Evolutionary conservation across 2,113 vertebrate genomes (phyloP).

Genomic region (Catharus fuscescens): DNA sequence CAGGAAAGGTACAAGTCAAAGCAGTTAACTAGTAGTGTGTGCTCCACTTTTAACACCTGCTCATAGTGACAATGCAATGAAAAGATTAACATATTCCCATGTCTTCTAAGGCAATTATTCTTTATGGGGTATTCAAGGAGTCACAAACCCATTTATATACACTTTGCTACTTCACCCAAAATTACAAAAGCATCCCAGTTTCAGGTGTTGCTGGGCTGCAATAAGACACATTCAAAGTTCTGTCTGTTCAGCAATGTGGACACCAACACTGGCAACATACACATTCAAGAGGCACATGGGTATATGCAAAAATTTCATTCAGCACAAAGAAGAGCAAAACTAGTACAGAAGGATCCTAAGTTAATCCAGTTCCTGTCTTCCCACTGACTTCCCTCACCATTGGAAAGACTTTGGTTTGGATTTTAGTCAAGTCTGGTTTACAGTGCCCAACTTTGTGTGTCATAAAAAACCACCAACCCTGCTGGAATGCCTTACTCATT

Average conservation of each 20-base stretch:
- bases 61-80: not conserved
- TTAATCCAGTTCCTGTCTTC: slow-evolving; percentile 9
- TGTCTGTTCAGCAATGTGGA: not conserved
- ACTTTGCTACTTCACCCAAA: not conserved
- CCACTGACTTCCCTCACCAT: not conserved
- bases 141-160: not conserved
- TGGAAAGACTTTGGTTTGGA: slow-evolving; percentile 49
- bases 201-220: not conserved
- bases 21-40: not conserved
- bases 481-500: slow-evolving; percentile 18
- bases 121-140: not conserved
- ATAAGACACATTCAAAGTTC: not conserved
- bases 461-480: not conserved
- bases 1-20: not conserved
- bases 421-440: slow-evolving; percentile 58
- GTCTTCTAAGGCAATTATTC: not conserved
- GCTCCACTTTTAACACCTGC: not conserved
- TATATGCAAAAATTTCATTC: not conserved
- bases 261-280: accelerated
- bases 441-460: not conserved
- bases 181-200: not conserved
- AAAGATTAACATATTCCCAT: not conserved
- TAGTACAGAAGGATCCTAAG: not conserved
- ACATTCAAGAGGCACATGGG: accelerated
- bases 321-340: not conserved